These are phyloP conservation scores for Aspidapion aeneum DNA, from an alignment of 2,888 invertebrate species.

Conservation along the genomic window DNA sequence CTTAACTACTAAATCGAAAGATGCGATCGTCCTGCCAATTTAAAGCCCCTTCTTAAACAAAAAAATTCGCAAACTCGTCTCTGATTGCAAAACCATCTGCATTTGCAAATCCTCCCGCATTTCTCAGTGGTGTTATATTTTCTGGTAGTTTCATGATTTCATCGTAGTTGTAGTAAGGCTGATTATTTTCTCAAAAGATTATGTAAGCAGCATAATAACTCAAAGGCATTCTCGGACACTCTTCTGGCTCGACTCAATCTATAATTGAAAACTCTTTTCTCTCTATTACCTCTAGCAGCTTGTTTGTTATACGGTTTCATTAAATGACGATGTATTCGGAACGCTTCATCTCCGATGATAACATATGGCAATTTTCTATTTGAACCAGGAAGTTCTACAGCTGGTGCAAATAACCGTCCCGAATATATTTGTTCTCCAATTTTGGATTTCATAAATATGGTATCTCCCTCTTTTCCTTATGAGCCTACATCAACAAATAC, in stretches of 20 bases:
- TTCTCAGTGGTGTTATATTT: background rate
- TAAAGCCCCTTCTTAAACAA: background rate
- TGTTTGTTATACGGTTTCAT: conserved; percentile 5
- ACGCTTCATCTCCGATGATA: conserved; percentile 10
- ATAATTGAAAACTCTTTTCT: conserved; percentile 25
- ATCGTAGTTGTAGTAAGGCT: background rate
- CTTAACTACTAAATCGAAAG: background rate
- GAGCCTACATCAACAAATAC: conserved; percentile 18
- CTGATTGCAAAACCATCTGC: conserved; percentile 2
- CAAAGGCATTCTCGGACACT: conserved; percentile 28
- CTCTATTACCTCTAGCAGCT: conserved; percentile 5
- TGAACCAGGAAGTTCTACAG: conserved; percentile 7
- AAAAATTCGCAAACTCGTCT: background rate
- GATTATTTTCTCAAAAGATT: conserved; percentile 1
- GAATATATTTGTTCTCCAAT: conserved; percentile 15
- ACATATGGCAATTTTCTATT: conserved; percentile 7
- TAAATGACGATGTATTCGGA: conserved; percentile 9
- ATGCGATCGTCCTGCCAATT: background rate
- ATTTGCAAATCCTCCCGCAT: conserved; percentile 1
- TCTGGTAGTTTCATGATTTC: background rate
- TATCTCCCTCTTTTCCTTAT: conserved; percentile 26
- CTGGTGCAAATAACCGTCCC: conserved; percentile 16
- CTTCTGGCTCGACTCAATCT: conserved; percentile 22
- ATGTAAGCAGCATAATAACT: conserved; percentile 13
- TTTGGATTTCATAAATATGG: conserved; percentile 17